These are phyloP conservation scores for Sapajus apella DNA, from an alignment of 2,113 vertebrate species.

Conservation along the genomic window DNA sequence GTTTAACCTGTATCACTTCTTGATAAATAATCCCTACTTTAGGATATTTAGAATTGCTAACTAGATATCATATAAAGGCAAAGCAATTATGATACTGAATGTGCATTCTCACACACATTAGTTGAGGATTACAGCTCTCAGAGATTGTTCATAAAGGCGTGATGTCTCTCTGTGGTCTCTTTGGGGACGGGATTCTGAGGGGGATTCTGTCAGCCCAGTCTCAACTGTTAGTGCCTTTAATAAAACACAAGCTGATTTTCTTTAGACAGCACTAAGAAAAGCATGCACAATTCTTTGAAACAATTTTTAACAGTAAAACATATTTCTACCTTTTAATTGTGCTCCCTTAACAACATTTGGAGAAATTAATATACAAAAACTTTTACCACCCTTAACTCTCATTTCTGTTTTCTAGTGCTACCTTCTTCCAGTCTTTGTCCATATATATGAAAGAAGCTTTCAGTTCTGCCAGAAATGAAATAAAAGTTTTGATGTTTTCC, in stretches of 20 bases:
- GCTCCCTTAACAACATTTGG: not conserved
- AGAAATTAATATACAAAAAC: not conserved
- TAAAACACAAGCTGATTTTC: not conserved
- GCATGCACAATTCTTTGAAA: not conserved
- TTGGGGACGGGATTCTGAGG: not conserved
- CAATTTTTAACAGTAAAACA: not conserved
- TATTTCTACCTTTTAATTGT: not conserved
- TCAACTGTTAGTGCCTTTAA: not conserved
- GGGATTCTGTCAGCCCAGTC: not conserved
- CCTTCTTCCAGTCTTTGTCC: not conserved
- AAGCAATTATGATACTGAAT: not conserved
- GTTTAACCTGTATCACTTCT: not conserved
- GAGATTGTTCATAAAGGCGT: not conserved
- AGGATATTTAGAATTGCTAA: not conserved
- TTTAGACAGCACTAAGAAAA: constrained; percentile 6
- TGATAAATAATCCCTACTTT: not conserved
- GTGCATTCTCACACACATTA: not conserved
- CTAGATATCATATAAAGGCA: not conserved
- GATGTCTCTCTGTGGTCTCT: not conserved
- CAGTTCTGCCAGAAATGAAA: constrained; percentile 23
- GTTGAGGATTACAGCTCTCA: not conserved
- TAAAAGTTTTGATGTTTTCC: not conserved
- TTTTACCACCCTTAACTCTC: not conserved
- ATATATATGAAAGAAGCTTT: not conserved
- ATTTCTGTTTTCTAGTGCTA: constrained; percentile 7